These are phyloP conservation scores for Euborellia annulipes DNA, from an alignment of 1,140 invertebrate species.

Conservation along the genomic window DNA sequence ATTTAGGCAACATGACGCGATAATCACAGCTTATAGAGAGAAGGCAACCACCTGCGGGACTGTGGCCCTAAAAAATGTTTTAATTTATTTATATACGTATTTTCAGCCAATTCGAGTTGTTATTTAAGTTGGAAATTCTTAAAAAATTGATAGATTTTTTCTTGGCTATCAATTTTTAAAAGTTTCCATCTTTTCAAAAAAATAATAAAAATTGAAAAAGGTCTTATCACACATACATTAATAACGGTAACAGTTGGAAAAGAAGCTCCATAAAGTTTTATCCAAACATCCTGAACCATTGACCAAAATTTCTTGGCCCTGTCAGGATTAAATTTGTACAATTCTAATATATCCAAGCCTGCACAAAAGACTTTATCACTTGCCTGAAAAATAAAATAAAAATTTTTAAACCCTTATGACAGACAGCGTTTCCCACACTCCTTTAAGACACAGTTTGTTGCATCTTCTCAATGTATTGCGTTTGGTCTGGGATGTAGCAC, in stretches of 20 bases:
- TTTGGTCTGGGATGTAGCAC: no score
- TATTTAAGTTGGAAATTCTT: no score
- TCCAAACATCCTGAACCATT: conserved; percentile 60
- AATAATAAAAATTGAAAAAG: no score
- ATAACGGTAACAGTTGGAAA: conserved; percentile 64
- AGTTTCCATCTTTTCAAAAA: no score
- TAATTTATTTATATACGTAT: no score
- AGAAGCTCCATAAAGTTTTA: conserved; percentile 52
- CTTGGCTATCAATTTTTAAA: no score
- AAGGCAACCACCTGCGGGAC: conserved; percentile 72
- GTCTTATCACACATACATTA: conserved; percentile 42
- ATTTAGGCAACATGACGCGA: conserved; percentile 62
- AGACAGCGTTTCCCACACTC: no score
- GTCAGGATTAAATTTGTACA: conserved; percentile 61
- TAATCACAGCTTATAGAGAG: conserved; percentile 68
- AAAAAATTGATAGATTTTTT: no score
- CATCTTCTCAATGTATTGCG: no score
- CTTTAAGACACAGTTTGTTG: no score
- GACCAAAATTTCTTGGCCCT: conserved; percentile 56
- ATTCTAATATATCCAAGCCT: conserved; percentile 73
- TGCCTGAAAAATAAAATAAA: conserved; percentile 42
- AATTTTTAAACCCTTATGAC: no score
- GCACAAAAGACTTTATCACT: conserved; percentile 61
- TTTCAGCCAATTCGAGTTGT: no score
- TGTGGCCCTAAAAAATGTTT: conserved; percentile 59